A percentile compares a stretch with the other conserved stretches of the same genome.
Conservation (phyloP, 2,888 invertebrate genomes). For the Phragmatobia fuliginosa region DNA sequence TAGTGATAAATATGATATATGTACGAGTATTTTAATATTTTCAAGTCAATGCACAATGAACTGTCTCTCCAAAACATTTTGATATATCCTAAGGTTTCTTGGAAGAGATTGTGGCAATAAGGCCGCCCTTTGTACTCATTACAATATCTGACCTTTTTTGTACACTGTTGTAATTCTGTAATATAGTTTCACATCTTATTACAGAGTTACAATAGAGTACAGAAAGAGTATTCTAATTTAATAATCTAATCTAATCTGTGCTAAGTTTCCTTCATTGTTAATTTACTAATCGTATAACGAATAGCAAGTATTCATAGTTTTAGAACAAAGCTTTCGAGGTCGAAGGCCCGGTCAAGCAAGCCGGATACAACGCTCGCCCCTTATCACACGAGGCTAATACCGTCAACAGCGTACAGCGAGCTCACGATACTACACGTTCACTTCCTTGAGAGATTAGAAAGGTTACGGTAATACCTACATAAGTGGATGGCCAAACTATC, state of each 20-base stretch:
- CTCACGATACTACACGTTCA: conserved; percentile 16
- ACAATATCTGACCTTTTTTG: too few species aligned
- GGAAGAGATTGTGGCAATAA: too few species aligned
- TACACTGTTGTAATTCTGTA: too few species aligned
- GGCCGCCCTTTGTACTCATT: too few species aligned
- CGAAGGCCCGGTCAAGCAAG: conserved; percentile 10
- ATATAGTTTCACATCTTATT: too few species aligned
- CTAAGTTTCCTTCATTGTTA: neutral
- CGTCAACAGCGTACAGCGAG: conserved; percentile 11
- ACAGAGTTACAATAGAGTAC: too few species aligned
- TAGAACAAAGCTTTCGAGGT: conserved; percentile 16
- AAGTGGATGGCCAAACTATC: neutral
- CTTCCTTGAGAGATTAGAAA: conserved; percentile 13
- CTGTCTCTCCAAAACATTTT: too few species aligned
- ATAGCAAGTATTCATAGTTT: conserved; percentile 7
- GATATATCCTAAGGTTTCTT: too few species aligned
- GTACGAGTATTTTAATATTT: too few species aligned
- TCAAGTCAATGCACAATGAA: too few species aligned
- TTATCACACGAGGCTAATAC: conserved; percentile 23
- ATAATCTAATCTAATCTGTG: neutral
- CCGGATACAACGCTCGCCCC: conserved; percentile 18
- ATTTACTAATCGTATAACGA: conserved; percentile 4
- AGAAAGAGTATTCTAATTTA: too few species aligned
- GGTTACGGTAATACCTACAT: conserved; percentile 9
- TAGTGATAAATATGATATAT: too few species aligned